A percentile compares a stretch with the other conserved stretches of the same genome.
Evolutionary conservation across 2,113 vertebrate species (phyloP).

Genomic region (Mola mola): DNA sequence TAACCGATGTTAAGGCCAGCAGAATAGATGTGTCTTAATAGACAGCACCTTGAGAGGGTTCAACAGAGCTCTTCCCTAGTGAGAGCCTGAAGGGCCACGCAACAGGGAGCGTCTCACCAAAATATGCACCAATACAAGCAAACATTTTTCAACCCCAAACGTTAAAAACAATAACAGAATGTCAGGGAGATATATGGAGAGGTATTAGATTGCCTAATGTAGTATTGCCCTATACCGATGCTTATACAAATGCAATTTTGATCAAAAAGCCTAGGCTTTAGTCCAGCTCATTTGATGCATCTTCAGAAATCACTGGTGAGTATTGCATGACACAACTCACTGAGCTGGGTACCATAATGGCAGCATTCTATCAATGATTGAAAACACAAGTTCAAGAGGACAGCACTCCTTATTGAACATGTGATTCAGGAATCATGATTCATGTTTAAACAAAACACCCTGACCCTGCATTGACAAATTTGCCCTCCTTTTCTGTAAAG

Average conservation of each 20-base stretch:
- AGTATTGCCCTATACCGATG: no score
- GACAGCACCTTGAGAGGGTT: conserved; percentile 13
- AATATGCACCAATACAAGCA: neutral
- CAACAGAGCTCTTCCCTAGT: neutral
- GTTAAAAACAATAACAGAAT: no score
- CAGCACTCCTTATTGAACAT: neutral
- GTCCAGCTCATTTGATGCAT: neutral
- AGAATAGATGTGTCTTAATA: conserved; percentile 1
- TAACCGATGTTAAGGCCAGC: conserved; percentile 24
- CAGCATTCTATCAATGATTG: neutral
- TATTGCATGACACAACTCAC: no score
- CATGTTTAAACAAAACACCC: neutral
- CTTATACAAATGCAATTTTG: neutral
- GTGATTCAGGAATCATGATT: neutral
- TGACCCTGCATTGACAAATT: no score
- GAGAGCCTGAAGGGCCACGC: conserved; percentile 2
- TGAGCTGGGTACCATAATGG: no score
- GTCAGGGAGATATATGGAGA: no score
- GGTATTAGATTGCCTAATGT: no score
- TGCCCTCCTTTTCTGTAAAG: no score
- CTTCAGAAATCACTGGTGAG: no score
- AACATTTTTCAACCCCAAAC: neutral
- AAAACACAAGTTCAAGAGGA: neutral
- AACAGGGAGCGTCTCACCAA: neutral
- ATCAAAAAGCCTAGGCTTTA: neutral